These are phyloP conservation scores for Leptothorax acervorum DNA, from an alignment of 2,888 invertebrate species.

Conservation along the genomic window DNA sequence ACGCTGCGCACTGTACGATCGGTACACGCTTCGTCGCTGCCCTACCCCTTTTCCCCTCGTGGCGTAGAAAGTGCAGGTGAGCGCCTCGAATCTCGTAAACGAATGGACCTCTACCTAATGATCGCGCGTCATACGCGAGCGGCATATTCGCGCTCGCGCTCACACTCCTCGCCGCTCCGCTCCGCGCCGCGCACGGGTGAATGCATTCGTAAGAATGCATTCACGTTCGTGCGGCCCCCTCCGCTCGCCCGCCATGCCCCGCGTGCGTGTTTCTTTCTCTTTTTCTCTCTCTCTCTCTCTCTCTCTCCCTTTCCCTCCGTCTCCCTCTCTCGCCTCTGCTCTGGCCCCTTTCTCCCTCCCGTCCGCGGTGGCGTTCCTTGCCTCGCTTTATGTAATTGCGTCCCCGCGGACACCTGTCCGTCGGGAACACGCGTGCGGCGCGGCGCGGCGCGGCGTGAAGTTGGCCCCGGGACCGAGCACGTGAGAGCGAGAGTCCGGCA, in stretches of 20 bases:
- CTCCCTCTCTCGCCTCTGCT: too few species aligned
- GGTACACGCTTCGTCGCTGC: neutral
- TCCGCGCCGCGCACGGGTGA: constrained; percentile 71
- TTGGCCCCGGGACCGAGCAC: neutral
- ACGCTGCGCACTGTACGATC: too few species aligned
- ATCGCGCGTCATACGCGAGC: constrained; percentile 74
- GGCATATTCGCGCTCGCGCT: constrained; percentile 40
- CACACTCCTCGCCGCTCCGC: constrained; percentile 15
- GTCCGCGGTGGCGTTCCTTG: constrained; percentile 65
- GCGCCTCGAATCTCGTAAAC: constrained; percentile 1
- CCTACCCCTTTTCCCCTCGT: neutral
- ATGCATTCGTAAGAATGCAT: constrained; percentile 78
- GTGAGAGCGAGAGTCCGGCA: neutral
- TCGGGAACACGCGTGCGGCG: constrained; percentile 27
- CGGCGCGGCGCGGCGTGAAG: neutral
- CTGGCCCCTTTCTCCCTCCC: neutral
- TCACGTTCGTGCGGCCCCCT: constrained; percentile 59
- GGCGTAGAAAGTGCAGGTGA: constrained; percentile 34
- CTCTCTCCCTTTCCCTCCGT: neutral
- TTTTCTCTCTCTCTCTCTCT: neutral
- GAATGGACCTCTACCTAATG: constrained; percentile 63
- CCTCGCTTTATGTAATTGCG: constrained; percentile 72
- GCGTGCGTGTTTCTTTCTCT: neutral
- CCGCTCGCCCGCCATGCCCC: neutral
- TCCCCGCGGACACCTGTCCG: constrained; percentile 70